Percentiles rank a stretch among this genome's conserved stretches.
These are phyloP conservation scores for Mungos mungo DNA, from an alignment of 2,113 vertebrate genomes.

Conservation along the genomic window DNA sequence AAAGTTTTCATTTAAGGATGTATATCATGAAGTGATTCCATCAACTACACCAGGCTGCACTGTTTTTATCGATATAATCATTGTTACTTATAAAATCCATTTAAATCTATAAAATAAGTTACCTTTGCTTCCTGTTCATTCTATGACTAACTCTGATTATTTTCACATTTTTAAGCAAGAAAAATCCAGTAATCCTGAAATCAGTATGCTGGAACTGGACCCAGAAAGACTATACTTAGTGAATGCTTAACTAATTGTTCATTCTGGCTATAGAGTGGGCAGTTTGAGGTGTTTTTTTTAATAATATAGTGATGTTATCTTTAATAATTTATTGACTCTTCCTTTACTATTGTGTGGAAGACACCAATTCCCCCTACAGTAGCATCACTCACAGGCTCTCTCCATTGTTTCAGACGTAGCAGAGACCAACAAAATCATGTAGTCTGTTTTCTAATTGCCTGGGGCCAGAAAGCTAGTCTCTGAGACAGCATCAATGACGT, in stretches of 20 bases:
- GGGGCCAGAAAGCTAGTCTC: not conserved
- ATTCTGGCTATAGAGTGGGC: not conserved
- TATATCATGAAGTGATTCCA: not conserved
- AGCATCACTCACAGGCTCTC: not conserved
- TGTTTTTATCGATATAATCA: not conserved
- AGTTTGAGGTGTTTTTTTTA: not conserved
- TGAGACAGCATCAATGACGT: not conserved
- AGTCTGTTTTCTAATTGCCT: not conserved
- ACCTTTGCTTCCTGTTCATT: not conserved
- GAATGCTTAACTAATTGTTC: not conserved
- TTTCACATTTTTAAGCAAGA: not conserved
- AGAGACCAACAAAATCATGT: not conserved
- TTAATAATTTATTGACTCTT: not conserved
- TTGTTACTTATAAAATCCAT: not conserved
- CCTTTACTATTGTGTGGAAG: not conserved
- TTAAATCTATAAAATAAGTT: not conserved
- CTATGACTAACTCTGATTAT: not conserved
- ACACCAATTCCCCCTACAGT: not conserved
- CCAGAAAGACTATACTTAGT: not conserved
- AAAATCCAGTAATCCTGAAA: not conserved
- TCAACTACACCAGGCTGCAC: not conserved
- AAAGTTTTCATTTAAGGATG: not conserved
- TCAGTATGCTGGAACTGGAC: not conserved
- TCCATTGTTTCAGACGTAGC: not conserved
- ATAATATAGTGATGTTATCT: not conserved